Conservation (phyloP, 2,888 invertebrate species). For the Nephrotoma appendiculata region DNA sequence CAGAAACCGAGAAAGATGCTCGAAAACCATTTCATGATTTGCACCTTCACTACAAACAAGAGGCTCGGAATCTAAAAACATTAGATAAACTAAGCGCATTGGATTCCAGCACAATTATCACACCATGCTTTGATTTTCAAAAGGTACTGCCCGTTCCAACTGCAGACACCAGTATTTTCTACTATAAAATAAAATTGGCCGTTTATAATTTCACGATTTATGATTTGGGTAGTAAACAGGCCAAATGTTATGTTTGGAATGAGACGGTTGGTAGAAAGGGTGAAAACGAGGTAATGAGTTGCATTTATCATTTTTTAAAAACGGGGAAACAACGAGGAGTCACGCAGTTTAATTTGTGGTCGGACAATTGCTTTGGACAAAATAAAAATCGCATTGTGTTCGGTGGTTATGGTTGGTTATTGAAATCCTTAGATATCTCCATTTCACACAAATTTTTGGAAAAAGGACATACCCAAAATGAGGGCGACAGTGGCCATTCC, state of each 20-base stretch:
- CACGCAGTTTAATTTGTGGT: constrained; percentile 17
- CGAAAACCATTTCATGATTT: no score
- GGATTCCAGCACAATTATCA: neutral
- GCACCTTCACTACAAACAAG: neutral
- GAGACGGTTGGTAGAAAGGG: neutral
- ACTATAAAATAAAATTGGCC: neutral
- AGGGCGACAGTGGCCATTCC: constrained; percentile 13
- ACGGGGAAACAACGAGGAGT: constrained; percentile 9
- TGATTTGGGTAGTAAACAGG: neutral
- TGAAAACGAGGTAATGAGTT: neutral
- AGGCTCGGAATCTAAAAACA: neutral
- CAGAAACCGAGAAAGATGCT: no score
- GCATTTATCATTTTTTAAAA: neutral
- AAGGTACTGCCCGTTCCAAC: neutral
- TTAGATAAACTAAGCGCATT: neutral
- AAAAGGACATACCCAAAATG: neutral
- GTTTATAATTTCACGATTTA: neutral
- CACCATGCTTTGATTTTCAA: neutral
- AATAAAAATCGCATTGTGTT: constrained; percentile 18
- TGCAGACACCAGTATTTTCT: neutral
- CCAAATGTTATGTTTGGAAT: neutral
- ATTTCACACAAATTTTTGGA: constrained; percentile 17
- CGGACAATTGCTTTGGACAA: constrained; percentile 18
- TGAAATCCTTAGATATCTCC: constrained; percentile 14
- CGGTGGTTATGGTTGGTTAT: constrained; percentile 15